Evolutionary conservation across 2,888 invertebrate genomes (phyloP).

Genomic region (Cerastoderma edule): DNA sequence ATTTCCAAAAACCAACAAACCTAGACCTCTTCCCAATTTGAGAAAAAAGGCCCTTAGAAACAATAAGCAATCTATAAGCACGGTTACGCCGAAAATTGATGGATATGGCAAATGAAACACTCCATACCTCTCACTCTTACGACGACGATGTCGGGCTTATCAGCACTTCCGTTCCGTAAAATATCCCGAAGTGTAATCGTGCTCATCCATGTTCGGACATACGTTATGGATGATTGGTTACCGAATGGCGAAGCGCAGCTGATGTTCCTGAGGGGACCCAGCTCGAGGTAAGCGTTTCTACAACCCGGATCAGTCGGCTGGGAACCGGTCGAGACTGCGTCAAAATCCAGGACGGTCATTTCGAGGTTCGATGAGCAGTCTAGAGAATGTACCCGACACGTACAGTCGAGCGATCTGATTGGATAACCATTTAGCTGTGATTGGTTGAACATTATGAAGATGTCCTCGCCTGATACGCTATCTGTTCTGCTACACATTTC

Average conservation of each 20-base stretch:
- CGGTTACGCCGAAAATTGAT: no score
- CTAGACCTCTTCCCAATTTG: no score
- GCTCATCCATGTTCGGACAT: background rate
- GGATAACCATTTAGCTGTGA: conserved; percentile 15
- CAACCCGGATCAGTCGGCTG: background rate
- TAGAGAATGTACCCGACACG: conserved; percentile 3
- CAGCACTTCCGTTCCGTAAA: background rate
- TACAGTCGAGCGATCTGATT: conserved; percentile 21
- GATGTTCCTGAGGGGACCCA: background rate
- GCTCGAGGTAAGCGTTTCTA: conserved; percentile 10
- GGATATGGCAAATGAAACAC: background rate
- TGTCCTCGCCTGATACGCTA: background rate
- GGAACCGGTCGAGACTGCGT: background rate
- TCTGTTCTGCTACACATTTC: conserved; percentile 1
- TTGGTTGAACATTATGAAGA: conserved; percentile 24
- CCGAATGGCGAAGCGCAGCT: background rate
- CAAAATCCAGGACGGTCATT: conserved; percentile 9
- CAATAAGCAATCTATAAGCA: no score
- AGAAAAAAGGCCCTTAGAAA: no score
- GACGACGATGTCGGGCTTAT: background rate
- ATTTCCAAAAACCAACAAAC: no score
- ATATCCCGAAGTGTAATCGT: background rate
- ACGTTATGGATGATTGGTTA: background rate
- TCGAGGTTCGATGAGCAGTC: conserved; percentile 19
- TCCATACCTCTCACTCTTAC: background rate